A percentile compares a stretch with the other conserved stretches of the same genome.
Conservation (phyloP, 2,888 invertebrate species). For the Eurois occulta region DNA sequence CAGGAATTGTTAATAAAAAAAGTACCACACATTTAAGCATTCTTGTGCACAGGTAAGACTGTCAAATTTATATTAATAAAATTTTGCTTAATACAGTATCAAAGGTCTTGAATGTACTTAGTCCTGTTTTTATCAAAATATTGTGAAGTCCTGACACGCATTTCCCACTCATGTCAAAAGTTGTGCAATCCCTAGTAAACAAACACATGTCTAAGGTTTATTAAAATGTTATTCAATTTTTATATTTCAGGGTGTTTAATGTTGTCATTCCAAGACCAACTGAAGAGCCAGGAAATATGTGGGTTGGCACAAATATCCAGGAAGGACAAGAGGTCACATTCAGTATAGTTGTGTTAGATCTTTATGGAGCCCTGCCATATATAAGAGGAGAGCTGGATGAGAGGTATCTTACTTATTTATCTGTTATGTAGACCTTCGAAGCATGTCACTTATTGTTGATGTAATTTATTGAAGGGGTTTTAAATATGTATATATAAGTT, state of each 20-base stretch:
- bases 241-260: constrained; percentile 91
- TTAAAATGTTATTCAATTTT: constrained; percentile 19
- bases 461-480: neutral
- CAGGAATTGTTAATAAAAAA: constrained; percentile 92
- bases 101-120: neutral
- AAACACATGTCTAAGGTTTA: neutral
- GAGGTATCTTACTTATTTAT: constrained; percentile 75
- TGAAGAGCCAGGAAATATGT: constrained; percentile 86
- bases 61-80: neutral
- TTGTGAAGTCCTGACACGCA: neutral
- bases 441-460: too few species aligned
- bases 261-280: constrained; percentile 92
- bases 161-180: constrained; percentile 14
- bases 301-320: constrained; percentile 90
- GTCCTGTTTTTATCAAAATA: neutral
- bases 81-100: neutral
- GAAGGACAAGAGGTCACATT: constrained; percentile 92
- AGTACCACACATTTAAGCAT: constrained; percentile 92
- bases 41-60: constrained; percentile 91
- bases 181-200: constrained; percentile 31
- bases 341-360: constrained; percentile 90
- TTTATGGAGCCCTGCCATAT: constrained; percentile 91
- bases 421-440: neutral
- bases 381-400: constrained; percentile 91
- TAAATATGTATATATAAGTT: neutral